phyloP scores from a whole-genome alignment of 2,888 invertebrate species.

The Lutraria lutraria region DNA sequence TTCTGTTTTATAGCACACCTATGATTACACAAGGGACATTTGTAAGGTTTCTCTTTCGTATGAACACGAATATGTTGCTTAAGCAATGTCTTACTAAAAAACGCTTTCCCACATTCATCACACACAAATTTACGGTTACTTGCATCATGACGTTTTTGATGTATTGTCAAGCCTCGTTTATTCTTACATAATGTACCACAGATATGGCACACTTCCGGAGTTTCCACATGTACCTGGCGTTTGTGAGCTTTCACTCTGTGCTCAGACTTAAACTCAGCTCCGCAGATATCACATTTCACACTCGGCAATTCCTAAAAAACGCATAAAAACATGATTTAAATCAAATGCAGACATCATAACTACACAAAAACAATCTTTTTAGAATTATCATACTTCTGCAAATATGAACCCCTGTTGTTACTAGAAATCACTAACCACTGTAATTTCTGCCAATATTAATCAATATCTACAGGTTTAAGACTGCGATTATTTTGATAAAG shows the following conservation, averaged over 20 bases:
- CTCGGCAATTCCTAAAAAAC: conserved; percentile 6
- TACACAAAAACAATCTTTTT: no score
- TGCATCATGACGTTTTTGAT: conserved; percentile 34
- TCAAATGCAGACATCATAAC: no score
- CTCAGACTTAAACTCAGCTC: conserved; percentile 27
- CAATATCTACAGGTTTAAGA: no score
- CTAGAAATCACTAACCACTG: no score
- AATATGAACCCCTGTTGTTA: no score
- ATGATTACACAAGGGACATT: conserved; percentile 34
- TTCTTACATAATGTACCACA: conserved; percentile 40
- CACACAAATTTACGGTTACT: conserved; percentile 35
- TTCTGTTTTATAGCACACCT: conserved; percentile 40
- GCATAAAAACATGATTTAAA: not conserved
- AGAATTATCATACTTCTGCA: no score
- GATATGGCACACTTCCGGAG: conserved; percentile 27
- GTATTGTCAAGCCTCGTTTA: conserved; percentile 5
- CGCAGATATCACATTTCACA: conserved; percentile 28
- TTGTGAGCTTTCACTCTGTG: conserved; percentile 22
- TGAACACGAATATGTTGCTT: conserved; percentile 34
- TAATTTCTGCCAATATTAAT: no score
- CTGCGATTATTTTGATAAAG: no score
- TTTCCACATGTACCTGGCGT: not conserved
- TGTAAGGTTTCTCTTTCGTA: conserved; percentile 41
- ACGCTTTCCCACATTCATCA: conserved; percentile 35
- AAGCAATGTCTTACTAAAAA: conserved; percentile 16